Conservation (phyloP, 2,797 vertebrate species). For the Danionella dracula region DNA sequence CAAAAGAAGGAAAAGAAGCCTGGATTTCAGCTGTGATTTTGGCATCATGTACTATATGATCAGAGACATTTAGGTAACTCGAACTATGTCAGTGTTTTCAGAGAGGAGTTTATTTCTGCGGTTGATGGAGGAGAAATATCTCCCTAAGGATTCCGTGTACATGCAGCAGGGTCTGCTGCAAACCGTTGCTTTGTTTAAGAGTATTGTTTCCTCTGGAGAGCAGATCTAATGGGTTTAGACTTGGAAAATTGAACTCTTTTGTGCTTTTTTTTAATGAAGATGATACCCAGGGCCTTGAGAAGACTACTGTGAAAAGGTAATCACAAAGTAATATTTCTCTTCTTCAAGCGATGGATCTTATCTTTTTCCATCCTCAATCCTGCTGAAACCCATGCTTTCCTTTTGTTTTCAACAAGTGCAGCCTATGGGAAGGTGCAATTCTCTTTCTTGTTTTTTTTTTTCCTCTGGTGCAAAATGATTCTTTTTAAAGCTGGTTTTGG, state of each 20-base stretch:
- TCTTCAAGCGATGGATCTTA: neutral
- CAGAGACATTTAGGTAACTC: conserved; percentile 15
- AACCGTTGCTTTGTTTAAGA: neutral
- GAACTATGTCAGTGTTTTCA: conserved; percentile 15
- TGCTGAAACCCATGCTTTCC: neutral
- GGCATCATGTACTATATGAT: neutral
- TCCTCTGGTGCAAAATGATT: neutral
- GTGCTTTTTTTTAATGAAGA: neutral
- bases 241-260: too few relatives aligned
- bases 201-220: neutral
- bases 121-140: conserved; percentile 1
- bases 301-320: conserved; percentile 6
- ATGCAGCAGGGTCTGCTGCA: neutral
- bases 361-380: neutral
- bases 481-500: neutral
- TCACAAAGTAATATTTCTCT: neutral
- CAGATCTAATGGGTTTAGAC: neutral
- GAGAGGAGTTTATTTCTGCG: neutral
- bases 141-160: neutral
- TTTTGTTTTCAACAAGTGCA: neutral
- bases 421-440: neutral
- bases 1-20: conserved; percentile 34
- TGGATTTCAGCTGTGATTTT: conserved; percentile 14
- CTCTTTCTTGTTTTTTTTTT: conserved; percentile 1
- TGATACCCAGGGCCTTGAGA: neutral